Conservation (phyloP, 2,113 vertebrate species). For the Tupaia tana region DNA sequence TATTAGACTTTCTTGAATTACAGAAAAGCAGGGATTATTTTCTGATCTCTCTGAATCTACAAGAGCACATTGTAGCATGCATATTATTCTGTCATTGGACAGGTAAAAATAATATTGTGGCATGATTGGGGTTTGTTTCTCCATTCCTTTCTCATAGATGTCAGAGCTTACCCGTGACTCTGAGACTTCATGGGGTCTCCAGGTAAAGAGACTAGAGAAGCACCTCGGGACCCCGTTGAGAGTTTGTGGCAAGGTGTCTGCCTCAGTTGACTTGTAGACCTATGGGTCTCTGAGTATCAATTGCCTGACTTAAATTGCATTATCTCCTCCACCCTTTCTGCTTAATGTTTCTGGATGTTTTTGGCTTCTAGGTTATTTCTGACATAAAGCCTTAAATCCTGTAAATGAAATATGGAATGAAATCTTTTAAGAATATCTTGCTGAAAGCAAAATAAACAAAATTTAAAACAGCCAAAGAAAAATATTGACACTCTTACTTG, state of each 20-base stretch:
- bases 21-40: background rate
- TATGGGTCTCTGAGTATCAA: background rate
- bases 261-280: background rate
- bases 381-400: background rate
- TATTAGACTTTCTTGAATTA: background rate
- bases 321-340: background rate
- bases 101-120: background rate
- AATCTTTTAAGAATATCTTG: background rate
- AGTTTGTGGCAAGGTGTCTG: fast-evolving
- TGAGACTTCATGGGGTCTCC: background rate
- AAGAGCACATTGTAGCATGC: too few species aligned
- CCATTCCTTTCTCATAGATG: background rate
- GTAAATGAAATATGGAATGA: background rate
- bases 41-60: background rate
- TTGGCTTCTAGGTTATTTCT: background rate
- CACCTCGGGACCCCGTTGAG: fast-evolving
- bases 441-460: background rate
- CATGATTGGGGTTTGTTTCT: too few species aligned
- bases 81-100: background rate
- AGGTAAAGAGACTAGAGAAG: fast-evolving
- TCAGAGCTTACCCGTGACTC: fast-evolving
- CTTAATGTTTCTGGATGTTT: background rate
- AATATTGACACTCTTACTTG: background rate
- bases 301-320: background rate
- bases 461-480: background rate